phyloP scores from a whole-genome alignment of 2,113 vertebrate genomes.

The Psammodynastes pulverulentus region DNA sequence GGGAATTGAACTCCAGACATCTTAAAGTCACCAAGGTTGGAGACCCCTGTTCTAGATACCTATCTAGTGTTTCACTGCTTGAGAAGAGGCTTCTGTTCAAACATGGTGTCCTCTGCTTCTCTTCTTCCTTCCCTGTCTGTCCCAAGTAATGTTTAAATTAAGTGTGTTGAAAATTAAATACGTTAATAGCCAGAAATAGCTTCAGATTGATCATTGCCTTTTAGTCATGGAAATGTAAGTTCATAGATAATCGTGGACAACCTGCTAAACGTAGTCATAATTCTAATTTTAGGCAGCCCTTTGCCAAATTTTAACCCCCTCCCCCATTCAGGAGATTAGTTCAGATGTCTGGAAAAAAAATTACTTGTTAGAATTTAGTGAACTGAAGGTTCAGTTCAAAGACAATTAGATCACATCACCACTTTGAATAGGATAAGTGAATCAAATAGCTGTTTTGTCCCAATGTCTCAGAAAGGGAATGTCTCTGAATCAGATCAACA shows the following conservation, averaged over 20 bases:
- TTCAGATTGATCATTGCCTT: background rate
- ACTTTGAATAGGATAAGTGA: background rate
- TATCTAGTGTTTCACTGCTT: background rate
- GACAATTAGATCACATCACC: background rate
- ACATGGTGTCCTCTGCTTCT: background rate
- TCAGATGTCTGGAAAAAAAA: background rate
- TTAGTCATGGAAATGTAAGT: background rate
- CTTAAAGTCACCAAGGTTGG: no score
- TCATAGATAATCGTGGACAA: background rate
- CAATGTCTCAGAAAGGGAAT: background rate
- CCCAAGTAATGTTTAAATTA: background rate
- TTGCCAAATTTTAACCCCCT: background rate
- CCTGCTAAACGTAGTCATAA: background rate
- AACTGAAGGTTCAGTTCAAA: background rate
- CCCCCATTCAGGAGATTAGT: background rate
- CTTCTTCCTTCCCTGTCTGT: background rate
- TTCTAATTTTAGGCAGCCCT: background rate
- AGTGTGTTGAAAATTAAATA: slow-evolving; percentile 18
- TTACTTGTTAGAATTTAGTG: background rate
- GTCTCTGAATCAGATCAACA: background rate
- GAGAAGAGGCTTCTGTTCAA: background rate
- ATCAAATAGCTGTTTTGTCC: background rate
- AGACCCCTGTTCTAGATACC: background rate
- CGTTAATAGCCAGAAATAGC: slow-evolving; percentile 4
- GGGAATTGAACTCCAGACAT: no score